Base-by-base conservation (phyloP, 2,113 vertebrate species). In the Dicentrarchus labrax region DNA sequence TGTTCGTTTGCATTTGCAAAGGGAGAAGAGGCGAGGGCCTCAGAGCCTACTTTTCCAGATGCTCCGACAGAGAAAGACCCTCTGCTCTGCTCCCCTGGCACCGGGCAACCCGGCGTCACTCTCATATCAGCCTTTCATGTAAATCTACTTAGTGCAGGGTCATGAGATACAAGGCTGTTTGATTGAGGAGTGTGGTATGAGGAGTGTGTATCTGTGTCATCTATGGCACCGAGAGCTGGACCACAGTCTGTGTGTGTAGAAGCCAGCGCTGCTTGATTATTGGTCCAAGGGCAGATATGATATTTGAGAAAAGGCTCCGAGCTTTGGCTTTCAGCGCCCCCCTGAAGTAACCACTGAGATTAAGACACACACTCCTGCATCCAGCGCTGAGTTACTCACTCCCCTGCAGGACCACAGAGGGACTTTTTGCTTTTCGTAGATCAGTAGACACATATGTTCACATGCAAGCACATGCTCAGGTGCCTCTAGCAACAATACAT, bases 1-100 rank as follows among this genome's bases (percentile, higher is more conserved):
- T 85, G 84, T 91, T 92, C 78, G 56, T 90, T 86, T 86, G 86
- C 85, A 85, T 93, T 91, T 90, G 71, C 83, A 88, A 86, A 87
- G 84, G 84, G 78, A 45, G 72, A 39, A 47, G 68, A 73, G 56
- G 65, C 10, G 22, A 76, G 60, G 64, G 68, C 64, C 78, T 82
- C 75, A 21, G 82, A 86, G 70, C 61, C 60, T 30, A 75, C 76
- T 91, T 92, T 88, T 94, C 85, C 89, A 92, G 80, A 88, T 90
- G 85, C 79, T 72, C 13, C 1, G 19, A 60, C 39, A 64, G 64
- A 78, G 74, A 81, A 36, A 82, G 72, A 77, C 30, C 59, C 83
- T 79, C 59, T 13, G 45, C 76, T 59, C 36, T 8, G 8, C 76
- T 82, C 41, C 79, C 73, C 54, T 76, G 80, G 72, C 73, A 76